phyloP scores from a whole-genome alignment of 2,113 vertebrate species.

The Promerops cafer region DNA sequence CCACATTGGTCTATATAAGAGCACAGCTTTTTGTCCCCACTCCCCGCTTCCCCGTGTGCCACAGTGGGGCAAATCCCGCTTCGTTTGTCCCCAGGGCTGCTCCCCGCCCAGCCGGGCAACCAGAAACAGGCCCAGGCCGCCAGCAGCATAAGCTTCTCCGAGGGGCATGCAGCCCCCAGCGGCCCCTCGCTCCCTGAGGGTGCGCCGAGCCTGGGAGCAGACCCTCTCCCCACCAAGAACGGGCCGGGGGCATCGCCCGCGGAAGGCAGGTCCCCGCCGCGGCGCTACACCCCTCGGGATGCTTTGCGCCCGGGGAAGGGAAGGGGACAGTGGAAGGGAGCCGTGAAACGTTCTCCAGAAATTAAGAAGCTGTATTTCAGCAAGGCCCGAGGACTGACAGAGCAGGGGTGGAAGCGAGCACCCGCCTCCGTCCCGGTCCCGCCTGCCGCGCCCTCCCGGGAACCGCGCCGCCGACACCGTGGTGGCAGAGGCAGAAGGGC shows the following conservation, averaged over 20 bases:
- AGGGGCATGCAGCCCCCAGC: too few species aligned
- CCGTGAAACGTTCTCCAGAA: neutral
- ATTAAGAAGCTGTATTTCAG: neutral
- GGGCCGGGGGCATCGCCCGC: neutral
- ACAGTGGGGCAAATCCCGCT: neutral
- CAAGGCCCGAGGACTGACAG: too few species aligned
- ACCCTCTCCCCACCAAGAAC: rapidly evolving
- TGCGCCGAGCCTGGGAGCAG: rapidly evolving
- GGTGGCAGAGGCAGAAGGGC: slow-evolving; percentile 79
- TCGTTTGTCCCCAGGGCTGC: neutral
- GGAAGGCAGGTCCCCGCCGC: neutral
- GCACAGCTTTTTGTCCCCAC: rapidly evolving
- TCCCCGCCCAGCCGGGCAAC: too few species aligned
- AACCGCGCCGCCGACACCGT: neutral
- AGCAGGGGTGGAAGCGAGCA: neutral
- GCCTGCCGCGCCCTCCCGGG: neutral
- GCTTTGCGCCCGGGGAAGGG: rapidly evolving
- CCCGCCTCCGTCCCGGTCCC: neutral
- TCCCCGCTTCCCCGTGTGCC: rapidly evolving
- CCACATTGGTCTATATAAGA: neutral
- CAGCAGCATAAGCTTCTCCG: rapidly evolving
- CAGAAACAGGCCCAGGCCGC: too few species aligned
- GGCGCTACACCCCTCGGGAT: too few species aligned
- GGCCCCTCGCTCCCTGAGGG: rapidly evolving
- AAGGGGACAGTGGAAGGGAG: neutral